Evolutionary conservation across 2,888 invertebrate genomes (phyloP).

Genomic region (Drosophila melanosoma): DNA sequence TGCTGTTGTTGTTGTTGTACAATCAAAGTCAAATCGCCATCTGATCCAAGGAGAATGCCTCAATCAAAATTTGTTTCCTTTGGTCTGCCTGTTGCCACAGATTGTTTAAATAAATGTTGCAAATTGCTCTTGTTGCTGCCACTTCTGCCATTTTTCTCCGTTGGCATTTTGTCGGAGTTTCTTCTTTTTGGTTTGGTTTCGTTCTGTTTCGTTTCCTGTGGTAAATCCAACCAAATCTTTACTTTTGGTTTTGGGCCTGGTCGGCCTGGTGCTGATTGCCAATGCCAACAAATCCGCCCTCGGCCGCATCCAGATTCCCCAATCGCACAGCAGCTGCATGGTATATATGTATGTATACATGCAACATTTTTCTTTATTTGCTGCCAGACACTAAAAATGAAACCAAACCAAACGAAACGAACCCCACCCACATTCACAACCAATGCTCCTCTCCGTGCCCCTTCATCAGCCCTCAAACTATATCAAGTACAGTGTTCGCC

Average conservation of each 20-base stretch:
- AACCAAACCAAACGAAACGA: conserved; percentile 9
- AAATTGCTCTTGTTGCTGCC: conserved; percentile 43
- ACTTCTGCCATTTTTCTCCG: conserved; percentile 4
- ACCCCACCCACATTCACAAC: neutral
- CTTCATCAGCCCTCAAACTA: too few relatives aligned
- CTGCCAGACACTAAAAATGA: conserved; percentile 46
- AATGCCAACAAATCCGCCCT: conserved; percentile 49
- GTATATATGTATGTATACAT: neutral
- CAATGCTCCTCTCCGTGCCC: neutral
- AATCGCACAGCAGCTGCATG: conserved; percentile 13
- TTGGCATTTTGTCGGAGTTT: conserved; percentile 3
- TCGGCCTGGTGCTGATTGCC: conserved; percentile 45
- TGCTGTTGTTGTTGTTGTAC: conserved; percentile 17
- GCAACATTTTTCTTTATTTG: conserved; percentile 38
- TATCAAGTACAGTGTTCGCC: conserved; percentile 20
- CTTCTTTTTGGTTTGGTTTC: conserved; percentile 9
- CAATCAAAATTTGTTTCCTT: conserved; percentile 50
- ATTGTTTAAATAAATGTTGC: conserved; percentile 62
- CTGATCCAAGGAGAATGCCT: conserved; percentile 53
- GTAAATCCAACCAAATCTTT: conserved; percentile 51
- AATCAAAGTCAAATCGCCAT: conserved; percentile 51
- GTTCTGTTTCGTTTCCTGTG: conserved; percentile 8
- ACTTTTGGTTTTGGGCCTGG: conserved; percentile 34
- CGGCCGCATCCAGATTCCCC: conserved; percentile 21
- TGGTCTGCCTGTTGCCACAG: conserved; percentile 41